These are phyloP conservation scores for Cactoblastis cactorum DNA, from an alignment of 2,888 invertebrate genomes.

Conservation along the genomic window DNA sequence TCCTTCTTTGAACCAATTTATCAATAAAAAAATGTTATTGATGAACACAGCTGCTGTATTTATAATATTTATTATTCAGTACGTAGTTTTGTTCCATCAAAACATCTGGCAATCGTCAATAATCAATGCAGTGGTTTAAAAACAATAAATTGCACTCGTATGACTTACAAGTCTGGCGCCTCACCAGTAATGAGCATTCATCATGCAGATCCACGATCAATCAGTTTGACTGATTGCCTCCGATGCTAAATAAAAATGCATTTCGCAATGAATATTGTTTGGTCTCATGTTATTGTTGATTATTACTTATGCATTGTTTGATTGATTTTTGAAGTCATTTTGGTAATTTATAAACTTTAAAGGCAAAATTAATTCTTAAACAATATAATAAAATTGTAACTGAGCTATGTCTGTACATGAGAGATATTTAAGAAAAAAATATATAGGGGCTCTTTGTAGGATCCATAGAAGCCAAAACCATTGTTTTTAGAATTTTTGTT, in stretches of 20 bases:
- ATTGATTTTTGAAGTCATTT: constrained; percentile 3
- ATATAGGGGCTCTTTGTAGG: too few relatives aligned
- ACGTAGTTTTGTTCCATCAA: neutral
- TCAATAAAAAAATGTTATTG: too few relatives aligned
- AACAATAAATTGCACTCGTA: constrained; percentile 7
- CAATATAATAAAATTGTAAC: too few relatives aligned
- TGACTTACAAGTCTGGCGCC: constrained; percentile 3
- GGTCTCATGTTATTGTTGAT: neutral
- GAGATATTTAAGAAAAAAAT: too few relatives aligned
- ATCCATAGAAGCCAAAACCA: too few relatives aligned
- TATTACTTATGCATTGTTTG: neutral
- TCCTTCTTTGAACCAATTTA: too few relatives aligned
- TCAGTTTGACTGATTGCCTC: constrained; percentile 28
- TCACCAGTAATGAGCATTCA: constrained; percentile 16
- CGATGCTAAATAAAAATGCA: constrained; percentile 29
- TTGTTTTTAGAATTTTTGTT: too few relatives aligned
- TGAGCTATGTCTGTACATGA: too few relatives aligned
- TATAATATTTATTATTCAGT: neutral
- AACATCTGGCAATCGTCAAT: neutral
- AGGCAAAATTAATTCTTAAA: neutral
- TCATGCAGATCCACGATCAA: constrained; percentile 25
- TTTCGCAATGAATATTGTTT: constrained; percentile 25
- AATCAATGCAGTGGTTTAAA: constrained; percentile 1
- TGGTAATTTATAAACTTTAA: too few relatives aligned
- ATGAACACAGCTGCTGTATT: too few relatives aligned